Evolutionary conservation across 2,113 vertebrate species (phyloP).

Genomic region (Tragelaphus strepsiceros): DNA sequence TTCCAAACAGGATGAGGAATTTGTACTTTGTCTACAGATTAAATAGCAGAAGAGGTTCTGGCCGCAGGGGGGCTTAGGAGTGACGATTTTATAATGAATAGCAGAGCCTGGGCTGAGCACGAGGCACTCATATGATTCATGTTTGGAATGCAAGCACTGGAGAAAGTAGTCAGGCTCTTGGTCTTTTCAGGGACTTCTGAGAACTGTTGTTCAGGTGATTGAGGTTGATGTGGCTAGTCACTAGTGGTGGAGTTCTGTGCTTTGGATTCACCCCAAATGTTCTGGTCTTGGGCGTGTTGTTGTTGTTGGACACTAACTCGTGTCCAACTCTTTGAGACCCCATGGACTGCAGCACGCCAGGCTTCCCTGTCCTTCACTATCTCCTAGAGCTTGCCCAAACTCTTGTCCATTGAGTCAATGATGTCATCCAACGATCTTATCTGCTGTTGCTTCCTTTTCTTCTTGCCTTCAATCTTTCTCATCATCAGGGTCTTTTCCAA

Average conservation of each 20-base stretch:
- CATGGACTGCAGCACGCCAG: background rate
- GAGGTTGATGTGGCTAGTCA: background rate
- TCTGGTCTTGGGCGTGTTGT: background rate
- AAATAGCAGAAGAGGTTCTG: conserved; percentile 26
- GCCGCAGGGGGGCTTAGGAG: background rate
- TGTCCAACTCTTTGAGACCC: background rate
- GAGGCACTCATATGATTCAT: background rate
- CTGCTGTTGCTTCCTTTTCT: background rate
- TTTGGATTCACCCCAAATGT: background rate
- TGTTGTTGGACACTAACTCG: background rate
- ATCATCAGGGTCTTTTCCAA: background rate
- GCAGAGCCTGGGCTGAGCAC: background rate
- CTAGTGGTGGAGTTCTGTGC: background rate
- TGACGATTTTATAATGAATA: conserved; percentile 45
- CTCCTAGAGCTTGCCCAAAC: background rate
- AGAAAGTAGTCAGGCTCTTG: background rate
- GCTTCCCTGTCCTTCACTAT: background rate
- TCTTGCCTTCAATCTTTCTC: background rate
- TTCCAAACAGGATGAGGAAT: conserved; percentile 53
- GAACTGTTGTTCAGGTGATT: background rate
- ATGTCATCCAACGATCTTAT: background rate
- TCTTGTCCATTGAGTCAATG: background rate
- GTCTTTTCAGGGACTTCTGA: background rate
- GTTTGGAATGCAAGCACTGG: background rate
- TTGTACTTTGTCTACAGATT: conserved; percentile 47